A percentile compares a stretch with the other conserved stretches of the same genome.
These are phyloP conservation scores for Leptobrachium leishanense DNA, from an alignment of 2,113 vertebrate genomes.

Conservation along the genomic window DNA sequence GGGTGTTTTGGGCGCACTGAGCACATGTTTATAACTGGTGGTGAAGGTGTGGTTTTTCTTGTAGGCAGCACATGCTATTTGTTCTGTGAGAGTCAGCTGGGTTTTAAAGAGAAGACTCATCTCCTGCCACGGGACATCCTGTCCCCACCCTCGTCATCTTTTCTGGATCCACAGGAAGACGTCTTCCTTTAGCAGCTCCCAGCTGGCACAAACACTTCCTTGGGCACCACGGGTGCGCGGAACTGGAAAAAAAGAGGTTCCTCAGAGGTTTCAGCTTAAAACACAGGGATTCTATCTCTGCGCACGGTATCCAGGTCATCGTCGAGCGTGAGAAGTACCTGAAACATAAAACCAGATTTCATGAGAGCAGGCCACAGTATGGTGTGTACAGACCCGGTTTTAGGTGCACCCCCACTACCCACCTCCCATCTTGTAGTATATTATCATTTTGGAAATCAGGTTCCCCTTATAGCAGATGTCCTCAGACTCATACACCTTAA, in stretches of 20 bases:
- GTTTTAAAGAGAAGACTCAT: not conserved
- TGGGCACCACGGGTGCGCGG: not conserved
- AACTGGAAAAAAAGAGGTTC: not conserved
- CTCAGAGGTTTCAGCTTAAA: constrained; percentile 56
- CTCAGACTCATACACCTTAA: too few species aligned
- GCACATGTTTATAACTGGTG: not conserved
- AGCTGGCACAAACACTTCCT: not conserved
- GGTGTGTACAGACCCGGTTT: too few species aligned
- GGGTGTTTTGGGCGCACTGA: not conserved
- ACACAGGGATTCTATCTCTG: constrained; percentile 77
- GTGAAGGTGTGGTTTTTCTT: not conserved
- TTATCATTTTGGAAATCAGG: too few species aligned
- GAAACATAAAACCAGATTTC: not conserved
- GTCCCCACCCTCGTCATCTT: not conserved
- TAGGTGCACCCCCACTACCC: too few species aligned
- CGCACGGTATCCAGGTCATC: constrained; percentile 74
- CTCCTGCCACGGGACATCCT: not conserved
- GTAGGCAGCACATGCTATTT: constrained; percentile 22
- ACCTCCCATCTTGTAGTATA: too few species aligned
- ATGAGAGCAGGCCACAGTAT: too few species aligned
- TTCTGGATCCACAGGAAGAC: not conserved
- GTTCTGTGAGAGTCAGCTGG: not conserved
- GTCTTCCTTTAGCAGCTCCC: not conserved
- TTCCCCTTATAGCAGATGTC: too few species aligned
- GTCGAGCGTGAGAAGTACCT: constrained; percentile 77